Base-by-base conservation (phyloP, 1,140 invertebrate species). In the Nebria ingens region DNA sequence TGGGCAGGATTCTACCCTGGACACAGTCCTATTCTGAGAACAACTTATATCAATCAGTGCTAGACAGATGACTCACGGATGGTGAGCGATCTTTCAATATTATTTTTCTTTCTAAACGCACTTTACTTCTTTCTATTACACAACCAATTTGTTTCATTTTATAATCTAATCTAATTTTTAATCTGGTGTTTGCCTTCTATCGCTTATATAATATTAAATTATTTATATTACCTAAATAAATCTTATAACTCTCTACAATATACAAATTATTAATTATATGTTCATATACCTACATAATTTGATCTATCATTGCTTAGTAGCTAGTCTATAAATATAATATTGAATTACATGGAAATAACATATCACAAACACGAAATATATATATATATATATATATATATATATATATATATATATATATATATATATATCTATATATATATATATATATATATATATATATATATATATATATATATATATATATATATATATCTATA, bases 331-430 rank as follows among this genome's bases (percentile, higher is more conserved):
- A n/a, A n/a, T n/a, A n/a, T n/a, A n/a, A n/a, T n/a, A n/a, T n/a
- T n/a, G n/a, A n/a, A n/a, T n/a, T n/a, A n/a, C n/a, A n/a, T n/a
- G n/a, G n/a, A n/a, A n/a, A n/a, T n/a, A n/a, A n/a, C n/a, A n/a
- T n/a, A n/a, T n/a, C n/a, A n/a, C n/a, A n/a, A n/a, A n/a, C n/a
- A n/a, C n/a, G 25, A 9, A 34, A 34, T n/a, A 34, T 34, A 34
- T n/a, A 34, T 34, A 34, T 34, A 34, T 34, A 34, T n/a, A 34
- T 34, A 34, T n/a, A 34, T 34, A 34, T n/a, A 34, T 34, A 34
- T n/a, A 34, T 34, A 34, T n/a, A 9, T 34, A 34, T n/a, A 34
- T 34, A n/a, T 34, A n/a, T 34, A 34, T n/a, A 34, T 34, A 34
- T n/a, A 34, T 34, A 34, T n/a, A 34, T n/a, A 34, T 34, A n/a